Evolutionary conservation across 2,888 invertebrate genomes (phyloP).

Genomic region (Odontomyia ornata): DNA sequence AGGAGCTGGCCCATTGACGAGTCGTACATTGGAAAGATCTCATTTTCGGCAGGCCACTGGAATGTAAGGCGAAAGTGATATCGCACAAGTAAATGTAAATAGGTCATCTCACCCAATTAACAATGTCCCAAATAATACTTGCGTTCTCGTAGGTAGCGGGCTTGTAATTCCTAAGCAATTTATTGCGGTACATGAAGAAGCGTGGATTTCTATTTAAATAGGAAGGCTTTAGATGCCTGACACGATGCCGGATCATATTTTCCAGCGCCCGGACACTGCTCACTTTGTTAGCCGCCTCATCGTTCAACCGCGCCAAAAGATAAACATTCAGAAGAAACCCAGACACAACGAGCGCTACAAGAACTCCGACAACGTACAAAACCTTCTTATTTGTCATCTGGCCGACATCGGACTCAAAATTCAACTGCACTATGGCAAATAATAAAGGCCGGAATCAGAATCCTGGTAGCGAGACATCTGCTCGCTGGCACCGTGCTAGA

Average conservation of each 20-base stretch:
- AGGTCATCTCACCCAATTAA: constrained; percentile 61
- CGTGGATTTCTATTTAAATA: constrained; percentile 63
- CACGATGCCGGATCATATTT: constrained; percentile 59
- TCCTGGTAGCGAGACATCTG: constrained; percentile 5
- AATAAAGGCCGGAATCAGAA: constrained; percentile 35
- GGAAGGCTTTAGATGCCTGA: constrained; percentile 61
- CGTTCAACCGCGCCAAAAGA: constrained; percentile 63
- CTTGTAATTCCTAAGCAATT: constrained; percentile 61
- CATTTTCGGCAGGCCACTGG: constrained; percentile 64
- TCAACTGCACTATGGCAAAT: constrained; percentile 23
- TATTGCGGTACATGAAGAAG: constrained; percentile 63
- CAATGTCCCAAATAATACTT: constrained; percentile 66
- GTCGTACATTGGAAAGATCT: constrained; percentile 62
- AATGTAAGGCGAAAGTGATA: constrained; percentile 32
- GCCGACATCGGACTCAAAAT: constrained; percentile 33
- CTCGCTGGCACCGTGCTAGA: background rate
- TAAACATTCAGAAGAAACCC: constrained; percentile 59
- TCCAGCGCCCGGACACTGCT: constrained; percentile 63
- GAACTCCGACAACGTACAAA: constrained; percentile 49
- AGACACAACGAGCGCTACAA: constrained; percentile 51
- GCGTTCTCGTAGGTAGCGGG: constrained; percentile 64
- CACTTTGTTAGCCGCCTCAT: constrained; percentile 61
- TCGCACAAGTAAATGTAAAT: background rate
- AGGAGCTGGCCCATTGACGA: constrained; percentile 71
- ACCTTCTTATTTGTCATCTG: constrained; percentile 53